Conservation (phyloP, 2,888 invertebrate species). For the Achlya flavicornis region DNA sequence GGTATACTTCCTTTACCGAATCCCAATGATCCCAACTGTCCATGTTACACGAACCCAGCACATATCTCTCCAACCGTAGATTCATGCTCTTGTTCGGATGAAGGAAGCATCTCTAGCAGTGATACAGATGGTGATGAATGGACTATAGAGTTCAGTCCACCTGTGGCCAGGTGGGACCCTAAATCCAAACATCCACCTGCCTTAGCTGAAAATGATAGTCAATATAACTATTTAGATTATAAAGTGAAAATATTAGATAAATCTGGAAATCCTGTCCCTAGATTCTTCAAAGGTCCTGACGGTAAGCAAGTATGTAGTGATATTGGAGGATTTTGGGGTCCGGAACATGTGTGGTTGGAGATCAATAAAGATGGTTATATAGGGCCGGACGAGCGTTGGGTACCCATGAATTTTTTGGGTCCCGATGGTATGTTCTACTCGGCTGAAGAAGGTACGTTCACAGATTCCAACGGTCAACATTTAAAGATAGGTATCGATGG, state of each 20-base stretch:
- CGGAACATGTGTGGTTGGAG: constrained; percentile 65
- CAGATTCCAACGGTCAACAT: constrained; percentile 51
- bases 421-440: constrained; percentile 73
- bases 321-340: constrained; percentile 75
- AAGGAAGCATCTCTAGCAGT: constrained; percentile 60
- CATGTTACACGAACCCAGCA: constrained; percentile 55
- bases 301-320: constrained; percentile 75
- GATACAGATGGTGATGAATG: constrained; percentile 78
- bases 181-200: constrained; percentile 68
- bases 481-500: constrained; percentile 73
- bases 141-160: constrained; percentile 75
- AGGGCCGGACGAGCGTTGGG: constrained; percentile 74
- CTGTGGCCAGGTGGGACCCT: constrained; percentile 64
- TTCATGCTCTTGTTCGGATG: constrained; percentile 76
- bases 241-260: constrained; percentile 74
- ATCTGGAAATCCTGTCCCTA: constrained; percentile 67
- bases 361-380: constrained; percentile 77
- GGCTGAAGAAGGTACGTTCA: constrained; percentile 69
- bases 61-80: constrained; percentile 56
- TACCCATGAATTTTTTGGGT: constrained; percentile 70
- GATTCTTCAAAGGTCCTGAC: constrained; percentile 74
- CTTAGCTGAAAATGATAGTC: constrained; percentile 51
- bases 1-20: constrained; percentile 70
- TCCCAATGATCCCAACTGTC: constrained; percentile 70
- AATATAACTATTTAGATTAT: constrained; percentile 74